These are phyloP conservation scores for Drosophila koepferae DNA, from an alignment of 2,888 invertebrate genomes.

Conservation along the genomic window DNA sequence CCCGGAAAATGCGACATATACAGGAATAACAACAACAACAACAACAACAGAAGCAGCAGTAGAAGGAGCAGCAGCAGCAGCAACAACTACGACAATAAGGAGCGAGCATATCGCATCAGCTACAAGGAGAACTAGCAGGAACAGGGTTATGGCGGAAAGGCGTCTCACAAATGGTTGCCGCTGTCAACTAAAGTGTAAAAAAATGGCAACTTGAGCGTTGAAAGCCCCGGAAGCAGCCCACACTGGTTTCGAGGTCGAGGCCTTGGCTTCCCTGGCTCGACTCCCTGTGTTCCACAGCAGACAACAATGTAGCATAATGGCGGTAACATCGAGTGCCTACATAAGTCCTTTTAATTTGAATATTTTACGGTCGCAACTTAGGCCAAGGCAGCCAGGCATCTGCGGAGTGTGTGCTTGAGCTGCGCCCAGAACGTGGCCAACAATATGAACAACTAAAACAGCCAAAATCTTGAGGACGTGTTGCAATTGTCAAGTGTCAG, in stretches of 20 bases:
- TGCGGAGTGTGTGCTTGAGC: conserved; percentile 37
- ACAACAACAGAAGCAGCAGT: conserved; percentile 3
- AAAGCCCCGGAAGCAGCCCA: conserved; percentile 67
- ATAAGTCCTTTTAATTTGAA: conserved; percentile 83
- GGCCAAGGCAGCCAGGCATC: conserved; percentile 12
- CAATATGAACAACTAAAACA: conserved; percentile 31
- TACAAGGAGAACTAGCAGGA: conserved; percentile 47
- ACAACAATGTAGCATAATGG: conserved; percentile 77
- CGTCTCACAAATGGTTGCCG: conserved; percentile 69
- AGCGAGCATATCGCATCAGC: conserved; percentile 26
- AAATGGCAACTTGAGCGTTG: conserved; percentile 67
- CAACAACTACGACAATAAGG: conserved; percentile 25
- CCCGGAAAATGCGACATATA: conserved; percentile 77
- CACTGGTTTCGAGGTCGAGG: conserved; percentile 45
- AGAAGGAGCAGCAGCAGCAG: background rate
- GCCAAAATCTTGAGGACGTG: conserved; percentile 66
- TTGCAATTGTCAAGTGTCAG: conserved; percentile 72
- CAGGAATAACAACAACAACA: conserved; percentile 36
- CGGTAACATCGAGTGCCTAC: conserved; percentile 81
- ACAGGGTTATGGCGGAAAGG: conserved; percentile 20
- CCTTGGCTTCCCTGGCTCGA: conserved; percentile 3
- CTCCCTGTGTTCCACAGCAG: conserved; percentile 23
- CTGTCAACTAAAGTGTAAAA: conserved; percentile 78
- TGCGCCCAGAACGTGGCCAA: conserved; percentile 45
- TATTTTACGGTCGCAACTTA: conserved; percentile 73